Base-by-base conservation (phyloP, 2,797 vertebrate genomes). In the Pteropus rufus region DNA sequence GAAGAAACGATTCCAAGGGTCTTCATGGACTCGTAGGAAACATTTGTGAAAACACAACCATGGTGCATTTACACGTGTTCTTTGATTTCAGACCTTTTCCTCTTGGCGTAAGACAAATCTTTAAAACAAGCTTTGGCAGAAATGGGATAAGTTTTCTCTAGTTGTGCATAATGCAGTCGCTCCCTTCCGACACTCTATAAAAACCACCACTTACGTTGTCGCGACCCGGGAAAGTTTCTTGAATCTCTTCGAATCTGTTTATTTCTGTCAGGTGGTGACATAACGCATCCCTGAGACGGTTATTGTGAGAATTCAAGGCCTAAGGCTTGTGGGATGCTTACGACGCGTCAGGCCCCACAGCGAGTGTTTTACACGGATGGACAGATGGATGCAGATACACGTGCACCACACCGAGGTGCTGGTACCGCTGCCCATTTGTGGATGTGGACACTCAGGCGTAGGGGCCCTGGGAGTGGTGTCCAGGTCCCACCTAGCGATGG, bases 211-310 rank as follows among this genome's bases (percentile, higher is more conserved):
- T 44, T 44, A 44, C 44, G 2, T 44, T 44, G 44, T 44, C 9
- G 44, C 44, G 44, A 44, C 46, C 39, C 2, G 5, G 72, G 14
- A 60, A 44, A 21, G 18, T 49, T 49, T 29, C 15, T 44, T 10
- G 31, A 44, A 49, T 12, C 7, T 75, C 41, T 41, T 49, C 21
- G 46, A 34, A 10, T 31, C 18, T 72, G 6, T 31, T 70, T 65
- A 36, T 87, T 31, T 4, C 46, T 39, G 41, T 31, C 12, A 29
- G 31, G 29, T 23, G 46, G 9, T 4, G 7, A 70, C 19, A 3
- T 46, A 15, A 39, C 14, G 10, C 2, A 29, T 16, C 3, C 15
- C 1, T 34, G 7, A 7, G 2, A 0, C 4, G 6, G 24, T 44
- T 10, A 23, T 29, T 58, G 58, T 19, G 16, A 41, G 34, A 72